Percentiles rank a stretch among this genome's conserved stretches.
phyloP scores from a whole-genome alignment of 2,888 invertebrate genomes.

The Limnephilus auricula region DNA sequence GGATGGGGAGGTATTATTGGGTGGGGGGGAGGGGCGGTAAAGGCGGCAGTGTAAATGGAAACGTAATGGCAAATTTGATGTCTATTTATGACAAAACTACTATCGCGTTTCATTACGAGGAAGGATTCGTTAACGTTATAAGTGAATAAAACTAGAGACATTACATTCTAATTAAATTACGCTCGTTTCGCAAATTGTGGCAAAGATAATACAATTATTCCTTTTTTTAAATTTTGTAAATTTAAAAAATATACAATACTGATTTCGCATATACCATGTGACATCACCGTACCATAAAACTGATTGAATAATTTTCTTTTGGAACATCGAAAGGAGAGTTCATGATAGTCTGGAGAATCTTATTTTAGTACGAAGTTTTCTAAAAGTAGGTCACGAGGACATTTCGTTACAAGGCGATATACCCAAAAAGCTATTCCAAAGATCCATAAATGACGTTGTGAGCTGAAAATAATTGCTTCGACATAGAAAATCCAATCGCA shows the following conservation, averaged over 20 bases:
- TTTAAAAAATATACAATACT: too few relatives aligned
- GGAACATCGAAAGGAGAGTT: not conserved
- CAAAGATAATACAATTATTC: not conserved
- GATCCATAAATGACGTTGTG: not conserved
- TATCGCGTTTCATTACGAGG: slow-evolving; percentile 47
- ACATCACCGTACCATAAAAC: too few relatives aligned
- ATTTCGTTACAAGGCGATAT: too few relatives aligned
- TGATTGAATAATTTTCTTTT: not conserved
- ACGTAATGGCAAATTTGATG: slow-evolving; percentile 59
- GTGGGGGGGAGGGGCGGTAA: slow-evolving; percentile 65
- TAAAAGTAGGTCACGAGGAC: too few relatives aligned
- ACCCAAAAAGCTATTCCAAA: not conserved
- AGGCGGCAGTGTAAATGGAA: slow-evolving; percentile 54
- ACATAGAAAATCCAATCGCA: too few relatives aligned
- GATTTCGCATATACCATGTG: too few relatives aligned
- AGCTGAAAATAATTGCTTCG: too few relatives aligned
- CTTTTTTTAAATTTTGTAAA: too few relatives aligned
- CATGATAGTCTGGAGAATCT: too few relatives aligned
- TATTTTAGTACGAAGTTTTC: too few relatives aligned
- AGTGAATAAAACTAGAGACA: slow-evolving; percentile 42
- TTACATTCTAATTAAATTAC: slow-evolving; percentile 20
- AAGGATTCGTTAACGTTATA: slow-evolving; percentile 45
- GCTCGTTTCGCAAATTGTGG: not conserved
- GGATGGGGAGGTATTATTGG: slow-evolving; percentile 67
- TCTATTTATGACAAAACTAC: slow-evolving; percentile 58